phyloP scores from a whole-genome alignment of 2,888 invertebrate genomes.

The Eucera pruinosa region DNA sequence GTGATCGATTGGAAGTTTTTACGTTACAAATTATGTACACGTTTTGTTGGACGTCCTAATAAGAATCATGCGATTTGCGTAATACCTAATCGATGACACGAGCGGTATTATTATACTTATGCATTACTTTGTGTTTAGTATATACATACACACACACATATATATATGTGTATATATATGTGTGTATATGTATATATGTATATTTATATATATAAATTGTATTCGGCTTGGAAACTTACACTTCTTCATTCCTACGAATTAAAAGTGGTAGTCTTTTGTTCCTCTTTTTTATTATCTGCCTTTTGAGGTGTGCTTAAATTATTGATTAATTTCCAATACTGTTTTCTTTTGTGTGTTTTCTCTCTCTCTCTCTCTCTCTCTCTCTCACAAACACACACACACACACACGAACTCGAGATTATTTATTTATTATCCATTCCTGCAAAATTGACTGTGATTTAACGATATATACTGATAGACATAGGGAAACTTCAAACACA shows the following conservation, averaged over 20 bases:
- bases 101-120: constrained; percentile 22
- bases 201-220: no score
- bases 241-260: constrained; percentile 50
- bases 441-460: constrained; percentile 81
- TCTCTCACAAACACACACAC: constrained; percentile 51
- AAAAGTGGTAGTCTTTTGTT: constrained; percentile 22
- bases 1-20: constrained; percentile 26
- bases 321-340: no score
- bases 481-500: constrained; percentile 64
- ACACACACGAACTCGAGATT: no score
- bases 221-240: constrained; percentile 33
- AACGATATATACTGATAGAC: constrained; percentile 73
- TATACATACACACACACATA: no score
- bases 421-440: constrained; percentile 71
- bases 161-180: no score
- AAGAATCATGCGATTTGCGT: constrained; percentile 7
- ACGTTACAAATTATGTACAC: no score
- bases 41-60: constrained; percentile 18
- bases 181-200: no score
- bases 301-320: constrained; percentile 45
- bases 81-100: constrained; percentile 13
- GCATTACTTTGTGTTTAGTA: no score
- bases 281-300: constrained; percentile 3
- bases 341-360: no score
- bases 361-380: no score